phyloP scores from a whole-genome alignment of 92 coral and sea anemone species.

The Meandrina meandrites region DNA sequence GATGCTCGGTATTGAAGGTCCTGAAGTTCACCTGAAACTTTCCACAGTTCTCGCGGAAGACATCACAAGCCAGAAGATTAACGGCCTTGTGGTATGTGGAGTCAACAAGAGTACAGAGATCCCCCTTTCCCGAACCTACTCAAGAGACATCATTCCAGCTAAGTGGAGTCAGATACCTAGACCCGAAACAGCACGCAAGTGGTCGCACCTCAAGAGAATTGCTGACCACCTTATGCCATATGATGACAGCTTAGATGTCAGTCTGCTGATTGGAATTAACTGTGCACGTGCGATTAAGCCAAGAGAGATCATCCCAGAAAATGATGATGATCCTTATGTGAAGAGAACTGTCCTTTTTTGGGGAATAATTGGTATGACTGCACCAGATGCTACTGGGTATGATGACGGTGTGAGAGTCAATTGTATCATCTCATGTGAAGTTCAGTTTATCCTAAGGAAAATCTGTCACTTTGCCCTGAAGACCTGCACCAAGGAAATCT shows the following conservation, averaged over 20 bases:
- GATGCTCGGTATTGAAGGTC: constrained; percentile 39
- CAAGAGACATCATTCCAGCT: constrained; percentile 51
- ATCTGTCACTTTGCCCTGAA: constrained; percentile 38
- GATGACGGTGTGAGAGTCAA: neutral
- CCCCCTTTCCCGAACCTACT: constrained; percentile 42
- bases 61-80: constrained; percentile 34
- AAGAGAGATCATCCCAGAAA: constrained; percentile 58
- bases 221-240: constrained; percentile 39
- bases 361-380: constrained; percentile 52
- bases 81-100: neutral
- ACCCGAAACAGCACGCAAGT: constrained; percentile 57
- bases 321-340: constrained; percentile 63
- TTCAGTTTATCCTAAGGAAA: neutral
- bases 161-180: constrained; percentile 64
- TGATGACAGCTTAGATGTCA: constrained; percentile 32
- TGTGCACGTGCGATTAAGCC: constrained; percentile 62
- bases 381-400: neutral
- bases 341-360: constrained; percentile 56
- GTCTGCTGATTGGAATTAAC: neutral
- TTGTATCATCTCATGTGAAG: neutral
- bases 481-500: constrained; percentile 47
- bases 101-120: constrained; percentile 33
- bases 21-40: constrained; percentile 36
- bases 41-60: constrained; percentile 46
- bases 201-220: constrained; percentile 54